phyloP scores from a whole-genome alignment of 2,888 invertebrate species.

The Lasioglossum leucozonium region DNA sequence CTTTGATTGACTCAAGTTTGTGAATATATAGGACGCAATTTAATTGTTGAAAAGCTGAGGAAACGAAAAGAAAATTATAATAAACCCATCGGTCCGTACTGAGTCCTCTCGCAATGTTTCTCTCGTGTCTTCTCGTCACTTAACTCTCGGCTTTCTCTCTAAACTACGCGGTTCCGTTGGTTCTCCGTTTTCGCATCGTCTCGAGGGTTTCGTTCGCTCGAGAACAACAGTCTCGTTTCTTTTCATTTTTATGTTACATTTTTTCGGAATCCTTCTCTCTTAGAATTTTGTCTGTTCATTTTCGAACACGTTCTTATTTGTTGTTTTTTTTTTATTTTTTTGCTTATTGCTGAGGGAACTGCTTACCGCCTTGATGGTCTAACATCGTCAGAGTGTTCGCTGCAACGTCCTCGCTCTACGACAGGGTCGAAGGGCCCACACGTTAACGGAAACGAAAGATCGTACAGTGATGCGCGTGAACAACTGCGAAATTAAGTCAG shows the following conservation, averaged over 20 bases:
- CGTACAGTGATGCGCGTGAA: constrained; percentile 78
- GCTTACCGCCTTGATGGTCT: constrained; percentile 98
- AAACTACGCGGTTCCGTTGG: constrained; percentile 1
- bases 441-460: constrained; percentile 79
- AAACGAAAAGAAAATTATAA: neutral
- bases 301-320: neutral
- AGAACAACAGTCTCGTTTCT: neutral
- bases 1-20: neutral
- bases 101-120: neutral
- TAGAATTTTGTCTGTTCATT: neutral
- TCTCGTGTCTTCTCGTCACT: constrained; percentile 33
- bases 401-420: constrained; percentile 97
- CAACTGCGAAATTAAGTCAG: constrained; percentile 77
- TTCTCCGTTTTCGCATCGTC: constrained; percentile 1
- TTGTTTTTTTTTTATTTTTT: constrained; percentile 35
- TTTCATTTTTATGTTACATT: neutral
- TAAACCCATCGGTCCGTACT: constrained; percentile 5
- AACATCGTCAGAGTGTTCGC: constrained; percentile 95
- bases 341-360: constrained; percentile 77
- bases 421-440: constrained; percentile 82
- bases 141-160: constrained; percentile 27
- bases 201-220: constrained; percentile 1
- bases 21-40: neutral
- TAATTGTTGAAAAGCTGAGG: neutral
- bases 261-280: neutral